Conservation (phyloP, 2,113 vertebrate genomes). For the Xerus inauris region DNA sequence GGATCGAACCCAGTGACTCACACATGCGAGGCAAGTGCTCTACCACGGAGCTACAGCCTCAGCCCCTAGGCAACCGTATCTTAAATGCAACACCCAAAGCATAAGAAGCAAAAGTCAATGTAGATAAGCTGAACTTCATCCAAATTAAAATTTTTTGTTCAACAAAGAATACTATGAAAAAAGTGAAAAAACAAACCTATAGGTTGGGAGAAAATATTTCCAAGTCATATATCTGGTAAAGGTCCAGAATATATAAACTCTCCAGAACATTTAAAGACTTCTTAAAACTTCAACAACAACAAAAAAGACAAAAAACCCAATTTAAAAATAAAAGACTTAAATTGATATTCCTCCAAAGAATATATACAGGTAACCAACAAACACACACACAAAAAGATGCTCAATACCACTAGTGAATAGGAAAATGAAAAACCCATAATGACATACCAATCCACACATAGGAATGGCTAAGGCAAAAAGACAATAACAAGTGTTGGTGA, state of each 20-base stretch:
- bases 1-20: no score
- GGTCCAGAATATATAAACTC: neutral
- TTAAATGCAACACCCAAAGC: neutral
- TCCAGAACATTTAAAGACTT: neutral
- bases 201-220: neutral
- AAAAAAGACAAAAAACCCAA: neutral
- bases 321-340: neutral
- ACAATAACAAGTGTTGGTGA: neutral
- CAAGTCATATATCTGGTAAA: neutral
- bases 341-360: neutral
- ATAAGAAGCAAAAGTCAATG: neutral
- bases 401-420: neutral
- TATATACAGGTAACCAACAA: neutral
- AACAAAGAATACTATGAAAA: neutral
- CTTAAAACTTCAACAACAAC: neutral
- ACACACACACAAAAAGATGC: neutral
- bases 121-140: neutral
- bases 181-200: neutral
- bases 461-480: neutral
- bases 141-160: neutral
- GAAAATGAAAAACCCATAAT: neutral
- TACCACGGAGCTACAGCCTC: no score
- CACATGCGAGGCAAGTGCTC: no score
- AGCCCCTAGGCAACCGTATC: no score
- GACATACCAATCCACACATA: neutral